These are phyloP conservation scores for Meliscaeva auricollis DNA, from an alignment of 2,888 invertebrate species.

Conservation along the genomic window DNA sequence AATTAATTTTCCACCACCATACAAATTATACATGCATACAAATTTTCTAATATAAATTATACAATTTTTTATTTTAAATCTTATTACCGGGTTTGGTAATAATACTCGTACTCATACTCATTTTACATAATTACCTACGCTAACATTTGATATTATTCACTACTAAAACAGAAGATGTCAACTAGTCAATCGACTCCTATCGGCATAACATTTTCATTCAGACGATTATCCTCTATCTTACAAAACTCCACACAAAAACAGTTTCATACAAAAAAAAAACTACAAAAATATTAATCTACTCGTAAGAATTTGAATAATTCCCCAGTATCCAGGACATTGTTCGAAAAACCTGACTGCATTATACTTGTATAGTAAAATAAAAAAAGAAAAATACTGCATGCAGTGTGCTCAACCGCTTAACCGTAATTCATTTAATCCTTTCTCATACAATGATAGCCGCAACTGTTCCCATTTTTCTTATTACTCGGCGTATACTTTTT, in stretches of 20 bases:
- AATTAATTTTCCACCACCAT: too few species aligned
- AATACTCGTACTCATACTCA: too few species aligned
- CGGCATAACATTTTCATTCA: background rate
- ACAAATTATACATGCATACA: too few species aligned
- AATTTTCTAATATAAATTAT: too few species aligned
- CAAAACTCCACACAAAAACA: background rate
- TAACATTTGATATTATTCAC: too few species aligned
- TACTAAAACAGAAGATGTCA: too few species aligned
- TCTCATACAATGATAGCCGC: conserved; percentile 39
- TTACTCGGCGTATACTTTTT: conserved; percentile 19
- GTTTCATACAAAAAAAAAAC: background rate
- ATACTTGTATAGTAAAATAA: background rate
- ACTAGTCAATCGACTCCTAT: too few species aligned
- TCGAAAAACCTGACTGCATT: background rate
- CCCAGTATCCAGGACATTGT: conserved; percentile 12
- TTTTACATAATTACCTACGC: too few species aligned
- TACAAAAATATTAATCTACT: conserved; percentile 17
- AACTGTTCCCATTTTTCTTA: conserved; percentile 50
- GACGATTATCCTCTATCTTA: background rate
- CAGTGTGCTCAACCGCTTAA: conserved; percentile 36
- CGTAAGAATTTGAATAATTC: conserved; percentile 32
- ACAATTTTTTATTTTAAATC: too few species aligned
- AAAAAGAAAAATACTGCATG: conserved; percentile 21
- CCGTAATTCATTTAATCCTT: conserved; percentile 57
- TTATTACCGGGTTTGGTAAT: too few species aligned